Evolutionary conservation across 2,888 invertebrate species (phyloP), one percentile per base, ranked within the genome.

Genomic region (Hirtodrosophila alboralis): DNA sequence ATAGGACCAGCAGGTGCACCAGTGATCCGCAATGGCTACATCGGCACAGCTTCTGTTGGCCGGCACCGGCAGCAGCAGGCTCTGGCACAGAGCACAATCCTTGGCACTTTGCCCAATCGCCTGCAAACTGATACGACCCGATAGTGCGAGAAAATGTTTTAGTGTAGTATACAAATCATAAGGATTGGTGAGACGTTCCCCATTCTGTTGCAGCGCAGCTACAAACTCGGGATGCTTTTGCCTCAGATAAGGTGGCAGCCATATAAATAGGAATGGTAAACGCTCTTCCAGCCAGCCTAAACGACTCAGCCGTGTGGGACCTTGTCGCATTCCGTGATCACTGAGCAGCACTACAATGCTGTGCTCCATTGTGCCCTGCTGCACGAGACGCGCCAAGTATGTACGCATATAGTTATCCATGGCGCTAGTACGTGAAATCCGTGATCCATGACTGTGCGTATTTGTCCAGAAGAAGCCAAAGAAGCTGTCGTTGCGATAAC

Each of bases 391-490:
- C 45, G 92, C 89, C 21, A 95, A 90, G 69, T 94, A 93, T 18
- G 91, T 87, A 36, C 92, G 89, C 36, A 95, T 87, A 34, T 92
- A 91, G 1, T 80, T 85, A 77, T 96, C 95, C 90, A 94, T 93
- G 9, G 92, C 91, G 7, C 93, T 92, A 0, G 94, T 52, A 3
- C 38, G 47, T 1, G 44, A 45, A 0, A 65, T 36, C 0, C 92
- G 1, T 92, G 91, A 72, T 92, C 93, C 93, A 84, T 95, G 95
- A 67, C 94, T 95, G 58, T 94, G 93, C n/a, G 93, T 93, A 75
- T 94, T 95, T 68, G 94, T 92, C 95, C 95, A 95, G 84, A 95
- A 95, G 5, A 95, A 90, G 0, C 94, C 95, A 78, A 96, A 95
- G 77, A 92, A 93, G 0, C 93, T 92, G 2, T 92, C 88, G 10